Evolutionary conservation across 2,888 invertebrate species (phyloP).

Genomic region (Cephus pygmeus): DNA sequence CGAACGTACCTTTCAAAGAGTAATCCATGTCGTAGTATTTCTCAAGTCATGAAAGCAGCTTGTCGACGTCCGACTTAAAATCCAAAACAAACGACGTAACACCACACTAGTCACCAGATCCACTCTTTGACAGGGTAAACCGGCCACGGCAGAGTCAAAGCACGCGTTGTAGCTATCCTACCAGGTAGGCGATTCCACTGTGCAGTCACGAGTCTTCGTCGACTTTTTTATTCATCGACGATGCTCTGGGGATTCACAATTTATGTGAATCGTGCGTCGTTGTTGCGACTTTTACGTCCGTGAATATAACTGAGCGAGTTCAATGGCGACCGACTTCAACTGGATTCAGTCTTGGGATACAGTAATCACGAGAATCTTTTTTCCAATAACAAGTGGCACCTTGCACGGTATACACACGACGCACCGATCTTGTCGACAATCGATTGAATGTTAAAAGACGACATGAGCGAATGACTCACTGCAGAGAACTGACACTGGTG

Average conservation of each 20-base stretch:
- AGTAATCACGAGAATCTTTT: not conserved
- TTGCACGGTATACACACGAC: not conserved
- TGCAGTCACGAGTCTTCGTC: not conserved
- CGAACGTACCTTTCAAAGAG: slow-evolving; percentile 48
- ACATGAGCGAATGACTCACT: slow-evolving; percentile 35
- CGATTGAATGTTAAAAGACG: not conserved
- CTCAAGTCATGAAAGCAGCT: not conserved
- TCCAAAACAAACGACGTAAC: not conserved
- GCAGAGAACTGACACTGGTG: slow-evolving; percentile 47
- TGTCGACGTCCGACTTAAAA: not conserved
- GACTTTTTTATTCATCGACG: not conserved
- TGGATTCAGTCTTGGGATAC: not conserved
- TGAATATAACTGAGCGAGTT: not conserved
- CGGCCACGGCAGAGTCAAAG: not conserved
- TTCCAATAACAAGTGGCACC: not conserved
- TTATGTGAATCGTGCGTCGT: not conserved
- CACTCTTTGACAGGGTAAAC: not conserved
- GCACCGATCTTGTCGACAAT: not conserved
- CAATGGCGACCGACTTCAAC: not conserved
- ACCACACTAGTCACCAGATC: not conserved
- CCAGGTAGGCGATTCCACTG: not conserved
- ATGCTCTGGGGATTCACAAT: not conserved
- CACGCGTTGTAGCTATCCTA: not conserved
- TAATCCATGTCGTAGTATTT: slow-evolving; percentile 46
- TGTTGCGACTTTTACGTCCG: not conserved